Conservation (phyloP, 2,888 invertebrate species). For the Erebia aethiops region DNA sequence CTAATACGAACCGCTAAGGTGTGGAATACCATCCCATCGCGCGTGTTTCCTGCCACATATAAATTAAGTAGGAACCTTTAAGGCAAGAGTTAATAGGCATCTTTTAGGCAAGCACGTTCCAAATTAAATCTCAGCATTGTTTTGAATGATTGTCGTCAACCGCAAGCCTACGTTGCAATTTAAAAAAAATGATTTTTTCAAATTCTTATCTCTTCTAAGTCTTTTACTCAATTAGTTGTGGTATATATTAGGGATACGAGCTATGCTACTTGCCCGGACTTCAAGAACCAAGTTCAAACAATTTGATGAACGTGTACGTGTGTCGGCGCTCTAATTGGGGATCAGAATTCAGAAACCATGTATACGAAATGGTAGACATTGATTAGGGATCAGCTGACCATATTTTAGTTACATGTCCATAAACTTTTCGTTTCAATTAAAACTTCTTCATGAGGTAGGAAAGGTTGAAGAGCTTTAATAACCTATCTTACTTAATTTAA, state of each 20-base stretch:
- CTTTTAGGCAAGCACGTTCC: no score
- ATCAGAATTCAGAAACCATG: constrained; percentile 52
- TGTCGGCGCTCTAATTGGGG: constrained; percentile 61
- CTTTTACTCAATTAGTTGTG: background rate
- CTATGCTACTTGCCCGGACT: background rate
- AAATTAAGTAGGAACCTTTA: no score
- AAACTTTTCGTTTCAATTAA: constrained; percentile 5
- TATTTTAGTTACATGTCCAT: constrained; percentile 9
- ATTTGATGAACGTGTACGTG: constrained; percentile 62
- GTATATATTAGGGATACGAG: background rate
- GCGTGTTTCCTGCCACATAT: no score
- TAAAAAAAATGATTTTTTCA: no score
- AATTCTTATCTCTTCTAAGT: background rate
- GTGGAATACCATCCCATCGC: no score
- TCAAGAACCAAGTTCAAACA: constrained; percentile 49
- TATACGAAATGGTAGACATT: constrained; percentile 9
- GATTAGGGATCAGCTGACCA: constrained; percentile 11
- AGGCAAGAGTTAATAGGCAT: no score
- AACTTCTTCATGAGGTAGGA: constrained; percentile 4
- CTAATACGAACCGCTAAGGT: no score
- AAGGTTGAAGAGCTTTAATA: background rate
- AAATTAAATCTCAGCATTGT: no score
- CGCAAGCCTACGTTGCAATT: no score
- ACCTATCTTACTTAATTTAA: background rate
- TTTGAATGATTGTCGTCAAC: no score